Percentiles rank a stretch among this genome's conserved stretches.
Evolutionary conservation across 1,140 invertebrate genomes (phyloP).

Genomic region (Brachionus plicatilis): DNA sequence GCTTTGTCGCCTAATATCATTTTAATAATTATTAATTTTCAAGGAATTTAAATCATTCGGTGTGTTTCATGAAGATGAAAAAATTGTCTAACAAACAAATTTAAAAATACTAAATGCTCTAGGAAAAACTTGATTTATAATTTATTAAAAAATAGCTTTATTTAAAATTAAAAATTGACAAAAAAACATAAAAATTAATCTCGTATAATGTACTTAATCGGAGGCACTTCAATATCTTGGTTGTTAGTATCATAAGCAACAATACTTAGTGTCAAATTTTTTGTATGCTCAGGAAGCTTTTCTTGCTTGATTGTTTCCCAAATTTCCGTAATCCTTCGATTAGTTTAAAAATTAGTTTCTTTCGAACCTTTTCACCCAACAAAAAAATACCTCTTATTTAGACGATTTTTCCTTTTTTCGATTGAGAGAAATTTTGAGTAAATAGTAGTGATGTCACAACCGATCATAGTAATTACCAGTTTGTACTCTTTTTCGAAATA

Average conservation of each 20-base stretch:
- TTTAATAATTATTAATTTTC: not conserved
- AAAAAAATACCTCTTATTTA: constrained; percentile 1
- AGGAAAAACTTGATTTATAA: not conserved
- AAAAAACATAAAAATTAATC: constrained; percentile 2
- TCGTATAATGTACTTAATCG: constrained; percentile 3
- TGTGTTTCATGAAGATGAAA: not conserved
- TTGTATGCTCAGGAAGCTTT: constrained; percentile 15
- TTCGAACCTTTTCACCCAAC: not conserved
- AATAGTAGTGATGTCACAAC: constrained; percentile 68
- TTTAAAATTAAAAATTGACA: not conserved
- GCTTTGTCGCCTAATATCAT: not conserved
- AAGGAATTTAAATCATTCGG: not conserved
- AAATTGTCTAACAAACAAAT: not conserved
- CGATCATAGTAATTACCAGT: constrained; percentile 93
- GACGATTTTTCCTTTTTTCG: constrained; percentile 11
- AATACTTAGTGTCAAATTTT: constrained; percentile 14
- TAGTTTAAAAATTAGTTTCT: not conserved
- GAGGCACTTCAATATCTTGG: not conserved
- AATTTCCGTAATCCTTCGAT: constrained; percentile 13
- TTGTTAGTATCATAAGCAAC: not conserved
- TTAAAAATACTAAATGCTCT: not conserved
- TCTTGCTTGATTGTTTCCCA: constrained; percentile 23
- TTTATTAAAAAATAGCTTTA: not conserved
- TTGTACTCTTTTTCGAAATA: constrained; percentile 84
- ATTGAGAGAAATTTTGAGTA: constrained; percentile 9